Evolutionary conservation across 2,113 vertebrate genomes (phyloP).

Genomic region (Castor canadensis): DNA sequence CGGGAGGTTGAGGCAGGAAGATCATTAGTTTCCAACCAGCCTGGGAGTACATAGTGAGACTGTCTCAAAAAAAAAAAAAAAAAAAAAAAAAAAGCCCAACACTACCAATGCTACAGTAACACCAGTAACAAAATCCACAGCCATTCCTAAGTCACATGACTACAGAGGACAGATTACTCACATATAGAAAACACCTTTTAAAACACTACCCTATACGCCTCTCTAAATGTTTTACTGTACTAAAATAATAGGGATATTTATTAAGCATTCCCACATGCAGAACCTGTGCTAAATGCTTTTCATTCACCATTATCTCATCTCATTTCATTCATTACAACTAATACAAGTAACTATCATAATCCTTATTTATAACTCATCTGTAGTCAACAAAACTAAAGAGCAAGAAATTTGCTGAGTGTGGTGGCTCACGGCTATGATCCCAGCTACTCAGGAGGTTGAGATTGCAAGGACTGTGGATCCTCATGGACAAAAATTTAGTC

Average conservation of each 20-base stretch:
- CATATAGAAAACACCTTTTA: too few relatives aligned
- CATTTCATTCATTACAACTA: conserved; percentile 24
- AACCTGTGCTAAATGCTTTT: neutral
- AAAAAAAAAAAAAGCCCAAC: too few relatives aligned
- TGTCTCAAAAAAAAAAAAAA: too few relatives aligned
- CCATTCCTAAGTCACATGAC: neutral
- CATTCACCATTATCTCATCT: neutral
- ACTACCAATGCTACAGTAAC: neutral
- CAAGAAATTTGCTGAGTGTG: too few relatives aligned
- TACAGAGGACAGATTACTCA: neutral
- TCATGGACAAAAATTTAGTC: too few relatives aligned
- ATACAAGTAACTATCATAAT: neutral
- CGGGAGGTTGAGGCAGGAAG: too few relatives aligned
- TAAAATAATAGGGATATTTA: neutral
- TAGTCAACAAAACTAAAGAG: conserved; percentile 7
- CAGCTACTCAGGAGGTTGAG: too few relatives aligned
- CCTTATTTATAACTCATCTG: neutral
- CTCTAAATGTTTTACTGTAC: neutral
- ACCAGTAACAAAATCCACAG: neutral
- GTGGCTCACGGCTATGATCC: too few relatives aligned
- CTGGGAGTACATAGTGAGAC: too few relatives aligned
- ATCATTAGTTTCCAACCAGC: too few relatives aligned
- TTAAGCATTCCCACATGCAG: neutral
- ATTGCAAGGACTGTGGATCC: too few relatives aligned
- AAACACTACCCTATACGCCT: neutral